phyloP scores from a whole-genome alignment of 2,113 vertebrate genomes.

The human (Homo sapiens) region GRCh38 chr6:91743501-91744000 shows the following conservation, averaged over 20 bases:
- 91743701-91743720: constrained; percentile 41
- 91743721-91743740: constrained; percentile 43
- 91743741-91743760: neutral
- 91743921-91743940: constrained; percentile 37
- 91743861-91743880: constrained; percentile 43
- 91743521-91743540: constrained; percentile 34
- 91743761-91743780: neutral
- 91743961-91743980: constrained; percentile 15
- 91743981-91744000: constrained; percentile 29
- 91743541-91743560: constrained; percentile 63
- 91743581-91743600: constrained; percentile 58
- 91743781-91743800: neutral
- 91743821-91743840: constrained; percentile 55
- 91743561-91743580: constrained; percentile 68
- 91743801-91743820: constrained; percentile 55
- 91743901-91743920: constrained; percentile 44
- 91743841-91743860: constrained; percentile 56
- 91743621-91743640: constrained; percentile 67
- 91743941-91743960: constrained; percentile 54
- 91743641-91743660: constrained; percentile 68
- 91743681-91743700: constrained; percentile 67
- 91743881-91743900: neutral
- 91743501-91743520: constrained; percentile 48
- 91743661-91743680: constrained; percentile 63
- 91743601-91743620: constrained; percentile 57